Evolutionary conservation across 2,113 vertebrate genomes (phyloP).

Genomic region (Gallinago jamesoni): DNA sequence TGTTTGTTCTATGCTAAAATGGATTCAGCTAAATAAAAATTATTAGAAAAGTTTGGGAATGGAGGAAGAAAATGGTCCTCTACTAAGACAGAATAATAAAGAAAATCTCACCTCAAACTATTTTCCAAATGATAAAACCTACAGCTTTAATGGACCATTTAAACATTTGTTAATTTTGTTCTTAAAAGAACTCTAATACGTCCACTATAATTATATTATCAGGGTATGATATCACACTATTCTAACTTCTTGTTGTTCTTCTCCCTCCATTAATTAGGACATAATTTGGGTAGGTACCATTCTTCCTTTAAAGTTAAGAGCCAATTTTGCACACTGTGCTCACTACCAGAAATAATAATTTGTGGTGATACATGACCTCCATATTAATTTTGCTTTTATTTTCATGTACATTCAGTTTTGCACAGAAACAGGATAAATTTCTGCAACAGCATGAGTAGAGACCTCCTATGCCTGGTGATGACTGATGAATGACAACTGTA

Average conservation of each 20-base stretch:
- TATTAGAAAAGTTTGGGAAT: not conserved
- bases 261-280: not conserved
- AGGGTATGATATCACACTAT: not conserved
- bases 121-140: not conserved
- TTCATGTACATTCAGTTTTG: not conserved
- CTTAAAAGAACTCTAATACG: not conserved
- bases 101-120: not conserved
- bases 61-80: not conserved
- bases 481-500: not conserved
- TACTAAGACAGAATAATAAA: not conserved
- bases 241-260: not conserved
- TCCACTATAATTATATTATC: not conserved
- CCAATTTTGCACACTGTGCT: not conserved
- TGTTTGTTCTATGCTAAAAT: not conserved
- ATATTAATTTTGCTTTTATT: not conserved
- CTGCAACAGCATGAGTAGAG: not conserved
- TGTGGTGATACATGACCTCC: not conserved
- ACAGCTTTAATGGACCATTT: not conserved
- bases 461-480: not conserved
- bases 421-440: not conserved
- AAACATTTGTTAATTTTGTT: not conserved
- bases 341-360: not conserved
- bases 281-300: not conserved
- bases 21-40: not conserved
- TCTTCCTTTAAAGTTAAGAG: not conserved